Evolutionary conservation across 1,140 invertebrate genomes (phyloP).

Genomic region (Anastatus disparis): DNA sequence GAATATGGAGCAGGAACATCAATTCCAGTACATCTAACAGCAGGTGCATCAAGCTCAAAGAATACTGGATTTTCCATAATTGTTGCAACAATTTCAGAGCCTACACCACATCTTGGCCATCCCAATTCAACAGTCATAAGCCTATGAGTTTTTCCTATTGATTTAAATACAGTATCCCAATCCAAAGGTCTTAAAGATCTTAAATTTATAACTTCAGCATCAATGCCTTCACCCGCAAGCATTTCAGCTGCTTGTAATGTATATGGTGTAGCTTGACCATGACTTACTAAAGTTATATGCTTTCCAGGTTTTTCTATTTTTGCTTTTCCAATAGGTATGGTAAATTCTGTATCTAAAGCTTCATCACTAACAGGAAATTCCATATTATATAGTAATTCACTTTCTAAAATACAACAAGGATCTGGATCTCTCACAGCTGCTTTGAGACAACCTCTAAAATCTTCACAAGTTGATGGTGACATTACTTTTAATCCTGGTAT

Average conservation of each 20-base stretch:
- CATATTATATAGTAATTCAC: constrained; percentile 76
- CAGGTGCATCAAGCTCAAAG: constrained; percentile 78
- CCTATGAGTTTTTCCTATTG: constrained; percentile 78
- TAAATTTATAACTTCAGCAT: constrained; percentile 80
- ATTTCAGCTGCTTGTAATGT: constrained; percentile 75
- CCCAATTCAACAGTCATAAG: constrained; percentile 78
- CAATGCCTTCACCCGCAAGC: constrained; percentile 68
- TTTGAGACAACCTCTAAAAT: constrained; percentile 76
- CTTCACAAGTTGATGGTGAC: constrained; percentile 76
- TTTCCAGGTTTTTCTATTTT: constrained; percentile 78
- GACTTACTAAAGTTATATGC: constrained; percentile 74
- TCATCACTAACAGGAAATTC: constrained; percentile 65
- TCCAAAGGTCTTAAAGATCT: constrained; percentile 75
- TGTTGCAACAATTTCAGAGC: constrained; percentile 76
- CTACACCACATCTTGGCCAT: constrained; percentile 78
- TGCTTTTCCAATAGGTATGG: constrained; percentile 80
- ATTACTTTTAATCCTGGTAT: constrained; percentile 78
- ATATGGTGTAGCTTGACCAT: constrained; percentile 66
- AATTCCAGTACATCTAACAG: constrained; percentile 74
- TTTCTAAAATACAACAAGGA: constrained; percentile 78
- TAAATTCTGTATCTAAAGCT: constrained; percentile 73
- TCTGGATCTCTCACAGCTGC: constrained; percentile 76
- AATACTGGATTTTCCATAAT: constrained; percentile 72
- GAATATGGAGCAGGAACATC: constrained; percentile 83
- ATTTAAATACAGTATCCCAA: constrained; percentile 73